Percentiles rank a stretch among this genome's conserved stretches.
These are phyloP conservation scores for Morone saxatilis DNA, from an alignment of 2,113 vertebrate species.

Conservation along the genomic window DNA sequence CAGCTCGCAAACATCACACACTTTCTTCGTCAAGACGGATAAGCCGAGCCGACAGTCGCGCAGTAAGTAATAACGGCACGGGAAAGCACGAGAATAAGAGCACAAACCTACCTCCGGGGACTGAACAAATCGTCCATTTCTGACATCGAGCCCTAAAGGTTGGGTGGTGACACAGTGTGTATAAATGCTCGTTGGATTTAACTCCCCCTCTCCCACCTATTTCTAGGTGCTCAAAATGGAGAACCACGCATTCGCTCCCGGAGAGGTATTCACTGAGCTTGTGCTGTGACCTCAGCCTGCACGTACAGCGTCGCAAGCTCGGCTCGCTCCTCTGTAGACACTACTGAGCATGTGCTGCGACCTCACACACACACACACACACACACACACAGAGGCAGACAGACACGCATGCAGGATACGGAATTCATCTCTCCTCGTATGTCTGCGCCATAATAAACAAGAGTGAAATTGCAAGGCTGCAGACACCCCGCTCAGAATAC, in stretches of 20 bases:
- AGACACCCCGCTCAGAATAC: conserved; percentile 84
- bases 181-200: conserved; percentile 63
- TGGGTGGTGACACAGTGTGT: conserved; percentile 77
- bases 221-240: conserved; percentile 96
- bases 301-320: conserved; percentile 90
- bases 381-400: conserved; percentile 16
- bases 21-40: neutral
- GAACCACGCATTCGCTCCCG: conserved; percentile 90
- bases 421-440: conserved; percentile 87
- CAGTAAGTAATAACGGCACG: conserved; percentile 39
- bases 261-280: conserved; percentile 93
- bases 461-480: conserved; percentile 82
- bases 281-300: conserved; percentile 98
- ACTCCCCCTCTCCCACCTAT: conserved; percentile 84
- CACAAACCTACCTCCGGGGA: conserved; percentile 95
- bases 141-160: conserved; percentile 84
- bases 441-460: conserved; percentile 92
- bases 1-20: conserved; percentile 27
- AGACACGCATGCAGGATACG: conserved; percentile 75
- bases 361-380: conserved; percentile 80
- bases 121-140: conserved; percentile 96
- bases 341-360: conserved; percentile 99
- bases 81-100: conserved; percentile 76
- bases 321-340: conserved; percentile 89
- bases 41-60: conserved; percentile 50